These are phyloP conservation scores for Acanthochromis polyacanthus DNA, from an alignment of 2,113 vertebrate genomes.

Conservation along the genomic window DNA sequence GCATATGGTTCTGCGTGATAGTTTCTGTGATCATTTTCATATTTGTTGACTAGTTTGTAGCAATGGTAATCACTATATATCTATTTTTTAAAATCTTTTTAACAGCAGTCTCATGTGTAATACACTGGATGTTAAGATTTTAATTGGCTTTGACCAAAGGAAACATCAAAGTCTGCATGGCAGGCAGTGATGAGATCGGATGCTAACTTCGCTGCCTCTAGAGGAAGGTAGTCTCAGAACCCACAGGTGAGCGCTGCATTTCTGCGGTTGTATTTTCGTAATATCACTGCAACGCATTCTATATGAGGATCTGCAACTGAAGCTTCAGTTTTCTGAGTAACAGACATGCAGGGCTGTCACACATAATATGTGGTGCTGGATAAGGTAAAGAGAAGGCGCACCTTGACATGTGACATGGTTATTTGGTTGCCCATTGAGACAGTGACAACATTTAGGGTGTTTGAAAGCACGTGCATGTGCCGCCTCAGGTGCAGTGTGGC, in stretches of 20 bases:
- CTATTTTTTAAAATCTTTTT: neutral
- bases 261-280: too few species aligned
- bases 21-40: neutral
- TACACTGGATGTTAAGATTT: too few species aligned
- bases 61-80: neutral
- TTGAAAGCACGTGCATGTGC: slow-evolving; percentile 27
- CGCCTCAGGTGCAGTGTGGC: slow-evolving; percentile 34
- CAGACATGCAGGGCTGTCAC: too few species aligned
- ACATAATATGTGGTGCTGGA: too few species aligned
- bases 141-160: too few species aligned
- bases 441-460: slow-evolving; percentile 23
- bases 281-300: neutral
- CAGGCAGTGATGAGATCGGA: too few species aligned
- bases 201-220: too few species aligned
- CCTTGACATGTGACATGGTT: neutral
- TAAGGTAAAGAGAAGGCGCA: neutral
- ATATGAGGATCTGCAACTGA: neutral
- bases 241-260: too few species aligned
- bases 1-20: too few species aligned
- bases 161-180: too few species aligned
- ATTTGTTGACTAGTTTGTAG: neutral
- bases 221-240: too few species aligned
- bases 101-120: neutral
- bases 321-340: too few species aligned
- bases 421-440: slow-evolving; percentile 6